These are phyloP conservation scores for Peromyscus polionotus DNA, from an alignment of 2,113 vertebrate genomes.

Conservation along the genomic window DNA sequence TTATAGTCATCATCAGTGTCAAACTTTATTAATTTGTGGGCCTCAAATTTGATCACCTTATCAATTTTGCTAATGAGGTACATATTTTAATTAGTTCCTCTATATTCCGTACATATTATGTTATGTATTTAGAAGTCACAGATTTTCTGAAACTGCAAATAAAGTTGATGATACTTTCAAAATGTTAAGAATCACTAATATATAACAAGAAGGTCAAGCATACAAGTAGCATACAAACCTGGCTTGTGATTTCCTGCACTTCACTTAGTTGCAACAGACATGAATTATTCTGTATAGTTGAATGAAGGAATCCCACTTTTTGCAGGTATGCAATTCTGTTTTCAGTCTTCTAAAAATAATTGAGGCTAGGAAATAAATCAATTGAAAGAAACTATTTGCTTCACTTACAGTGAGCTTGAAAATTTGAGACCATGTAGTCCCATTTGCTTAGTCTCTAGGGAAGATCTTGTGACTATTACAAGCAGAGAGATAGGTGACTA, in stretches of 20 bases:
- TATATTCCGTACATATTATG: background rate
- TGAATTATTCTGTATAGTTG: background rate
- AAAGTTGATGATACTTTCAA: background rate
- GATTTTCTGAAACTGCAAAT: background rate
- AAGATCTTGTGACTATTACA: background rate
- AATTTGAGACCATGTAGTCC: background rate
- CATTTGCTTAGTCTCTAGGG: background rate
- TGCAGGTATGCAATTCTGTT: background rate
- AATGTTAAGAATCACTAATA: background rate
- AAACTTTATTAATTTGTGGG: constrained; percentile 8
- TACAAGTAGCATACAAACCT: background rate
- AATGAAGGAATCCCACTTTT: constrained; percentile 6
- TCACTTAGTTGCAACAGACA: constrained; percentile 13
- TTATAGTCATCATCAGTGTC: constrained; percentile 6
- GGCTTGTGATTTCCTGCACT: background rate
- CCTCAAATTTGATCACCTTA: background rate
- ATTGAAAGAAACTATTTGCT: background rate
- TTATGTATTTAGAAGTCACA: constrained; percentile 18
- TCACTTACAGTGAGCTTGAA: background rate
- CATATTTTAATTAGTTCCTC: constrained; percentile 35
- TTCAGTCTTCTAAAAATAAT: background rate
- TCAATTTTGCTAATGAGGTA: background rate
- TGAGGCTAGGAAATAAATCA: background rate
- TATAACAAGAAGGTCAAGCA: background rate
- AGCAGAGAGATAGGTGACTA: background rate